These are phyloP conservation scores for Neodon shergylaensis DNA, from an alignment of 2,113 vertebrate species.

Conservation along the genomic window DNA sequence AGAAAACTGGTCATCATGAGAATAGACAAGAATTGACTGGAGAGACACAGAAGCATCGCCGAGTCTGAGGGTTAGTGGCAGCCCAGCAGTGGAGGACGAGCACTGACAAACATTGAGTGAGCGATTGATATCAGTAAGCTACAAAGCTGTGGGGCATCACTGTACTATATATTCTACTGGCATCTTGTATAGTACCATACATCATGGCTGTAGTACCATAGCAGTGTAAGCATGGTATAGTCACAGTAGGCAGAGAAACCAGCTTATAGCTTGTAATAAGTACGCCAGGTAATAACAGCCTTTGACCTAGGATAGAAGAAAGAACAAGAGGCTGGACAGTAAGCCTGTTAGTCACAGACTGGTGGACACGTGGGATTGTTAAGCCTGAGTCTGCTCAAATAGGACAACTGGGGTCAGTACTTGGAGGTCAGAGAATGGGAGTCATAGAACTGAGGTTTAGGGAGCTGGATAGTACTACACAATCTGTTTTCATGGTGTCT, in stretches of 20 bases:
- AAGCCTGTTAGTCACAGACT: not conserved
- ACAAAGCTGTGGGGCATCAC: not conserved
- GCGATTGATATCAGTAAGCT: not conserved
- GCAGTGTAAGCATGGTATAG: not conserved
- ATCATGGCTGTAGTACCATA: not conserved
- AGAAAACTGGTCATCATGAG: not conserved
- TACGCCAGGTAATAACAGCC: not conserved
- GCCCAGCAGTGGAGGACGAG: not conserved
- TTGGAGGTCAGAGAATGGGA: not conserved
- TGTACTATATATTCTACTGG: not conserved
- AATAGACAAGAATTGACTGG: not conserved
- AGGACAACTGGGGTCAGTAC: not conserved
- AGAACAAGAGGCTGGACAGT: not conserved
- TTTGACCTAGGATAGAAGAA: not conserved
- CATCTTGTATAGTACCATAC: not conserved
- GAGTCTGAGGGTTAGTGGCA: not conserved
- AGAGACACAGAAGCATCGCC: not conserved
- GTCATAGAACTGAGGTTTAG: not conserved
- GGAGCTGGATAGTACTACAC: not conserved
- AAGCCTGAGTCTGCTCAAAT: not conserved
- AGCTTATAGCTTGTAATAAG: not conserved
- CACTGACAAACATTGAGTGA: not conserved
- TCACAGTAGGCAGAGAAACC: not conserved
- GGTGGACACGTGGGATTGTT: not conserved
- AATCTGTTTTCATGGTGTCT: not conserved